Evolutionary conservation across 1,140 invertebrate genomes (phyloP).

Genomic region (Drosophila albomicans): DNA sequence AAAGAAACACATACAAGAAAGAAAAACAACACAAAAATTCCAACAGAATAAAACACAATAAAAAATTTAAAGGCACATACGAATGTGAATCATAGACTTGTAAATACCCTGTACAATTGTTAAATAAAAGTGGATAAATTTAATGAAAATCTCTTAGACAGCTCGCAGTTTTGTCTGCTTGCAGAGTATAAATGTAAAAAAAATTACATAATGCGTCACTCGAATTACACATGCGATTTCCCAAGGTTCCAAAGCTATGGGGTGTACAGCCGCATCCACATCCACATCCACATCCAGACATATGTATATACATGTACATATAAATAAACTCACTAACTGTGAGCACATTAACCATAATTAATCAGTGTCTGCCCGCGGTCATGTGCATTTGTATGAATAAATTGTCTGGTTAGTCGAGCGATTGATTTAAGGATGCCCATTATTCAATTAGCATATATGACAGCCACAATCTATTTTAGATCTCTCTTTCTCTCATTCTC

Average conservation of each 20-base stretch:
- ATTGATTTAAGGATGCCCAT: conserved; percentile 51
- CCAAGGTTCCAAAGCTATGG: conserved; percentile 43
- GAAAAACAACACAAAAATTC: conserved; percentile 31
- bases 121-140: too few species aligned
- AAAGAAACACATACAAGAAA: conserved; percentile 12
- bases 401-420: conserved; percentile 19
- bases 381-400: conserved; percentile 14
- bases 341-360: conserved; percentile 71
- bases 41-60: conserved; percentile 19
- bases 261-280: background rate
- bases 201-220: conserved; percentile 60
- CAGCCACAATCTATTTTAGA: conserved; percentile 39
- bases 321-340: conserved; percentile 2
- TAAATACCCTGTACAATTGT: background rate
- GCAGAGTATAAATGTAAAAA: conserved; percentile 15
- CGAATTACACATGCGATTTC: conserved; percentile 71
- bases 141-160: background rate
- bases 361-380: conserved; percentile 40
- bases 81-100: background rate
- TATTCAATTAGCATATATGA: conserved; percentile 48
- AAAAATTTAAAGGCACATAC: background rate
- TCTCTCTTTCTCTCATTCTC: background rate
- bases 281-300: background rate
- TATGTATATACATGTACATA: background rate
- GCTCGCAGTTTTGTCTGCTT: background rate